Conservation (phyloP, 2,888 invertebrate species). For the Apeira syringaria region DNA sequence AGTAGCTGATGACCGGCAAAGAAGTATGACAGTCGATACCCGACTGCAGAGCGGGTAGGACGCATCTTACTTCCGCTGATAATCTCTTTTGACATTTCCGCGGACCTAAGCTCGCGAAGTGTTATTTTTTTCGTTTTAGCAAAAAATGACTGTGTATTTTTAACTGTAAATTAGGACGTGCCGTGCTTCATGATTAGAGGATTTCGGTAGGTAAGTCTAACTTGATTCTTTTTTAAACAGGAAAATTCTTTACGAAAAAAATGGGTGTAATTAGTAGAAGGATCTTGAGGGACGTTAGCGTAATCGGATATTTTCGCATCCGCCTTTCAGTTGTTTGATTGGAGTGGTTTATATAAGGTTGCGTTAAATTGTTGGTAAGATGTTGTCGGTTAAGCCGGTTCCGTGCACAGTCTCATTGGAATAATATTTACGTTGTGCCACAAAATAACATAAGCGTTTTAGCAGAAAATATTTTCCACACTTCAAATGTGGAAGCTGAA, state of each 20-base stretch:
- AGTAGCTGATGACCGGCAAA: slow-evolving; percentile 15
- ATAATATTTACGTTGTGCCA: slow-evolving; percentile 12
- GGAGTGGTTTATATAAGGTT: slow-evolving; percentile 9
- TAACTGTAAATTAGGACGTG: slow-evolving; percentile 33
- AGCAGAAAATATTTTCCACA: no score
- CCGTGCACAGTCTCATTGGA: slow-evolving; percentile 12
- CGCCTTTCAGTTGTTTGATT: slow-evolving; percentile 21
- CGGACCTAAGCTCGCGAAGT: slow-evolving; percentile 28
- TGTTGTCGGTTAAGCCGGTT: slow-evolving; percentile 7
- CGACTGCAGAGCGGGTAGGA: slow-evolving; percentile 44
- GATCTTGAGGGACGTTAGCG: slow-evolving; percentile 32
- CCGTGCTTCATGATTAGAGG: slow-evolving; percentile 35
- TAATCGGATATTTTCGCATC: slow-evolving; percentile 25
- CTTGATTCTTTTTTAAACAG: slow-evolving; percentile 25
- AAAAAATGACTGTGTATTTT: slow-evolving; percentile 37
- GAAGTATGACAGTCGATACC: slow-evolving; percentile 67
- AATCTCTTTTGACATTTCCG: slow-evolving; percentile 13
- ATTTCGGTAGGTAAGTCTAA: slow-evolving; percentile 42
- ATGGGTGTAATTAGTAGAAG: slow-evolving; percentile 36
- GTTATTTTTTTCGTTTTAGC: slow-evolving; percentile 32
- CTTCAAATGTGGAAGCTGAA: no score
- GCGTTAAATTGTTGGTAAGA: slow-evolving; percentile 11
- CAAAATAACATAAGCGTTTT: slow-evolving; percentile 15
- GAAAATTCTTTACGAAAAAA: slow-evolving; percentile 30
- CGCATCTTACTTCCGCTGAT: slow-evolving; percentile 33